phyloP scores from a whole-genome alignment of 2,797 vertebrate species.

The Falco rusticolus region DNA sequence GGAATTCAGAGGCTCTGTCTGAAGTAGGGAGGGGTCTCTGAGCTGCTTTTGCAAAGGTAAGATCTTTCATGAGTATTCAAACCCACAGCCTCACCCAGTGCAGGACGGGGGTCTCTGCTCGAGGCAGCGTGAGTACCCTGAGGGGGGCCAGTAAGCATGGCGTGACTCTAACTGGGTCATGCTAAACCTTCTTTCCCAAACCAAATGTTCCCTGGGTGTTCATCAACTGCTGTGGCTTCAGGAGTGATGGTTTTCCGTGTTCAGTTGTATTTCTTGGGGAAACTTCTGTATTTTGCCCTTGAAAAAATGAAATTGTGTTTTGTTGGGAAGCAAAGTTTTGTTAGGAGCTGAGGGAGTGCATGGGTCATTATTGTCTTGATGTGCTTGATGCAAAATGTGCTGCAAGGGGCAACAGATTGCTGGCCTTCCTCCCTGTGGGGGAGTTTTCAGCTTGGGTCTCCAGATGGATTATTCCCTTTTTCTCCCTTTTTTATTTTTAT shows the following conservation, averaged over 20 bases:
- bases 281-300: neutral
- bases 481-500: neutral
- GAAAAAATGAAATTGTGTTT: neutral
- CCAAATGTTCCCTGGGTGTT: accelerated
- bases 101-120: too few species aligned
- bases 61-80: accelerated
- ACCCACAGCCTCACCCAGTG: accelerated
- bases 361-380: accelerated
- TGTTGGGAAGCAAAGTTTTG: neutral
- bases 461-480: neutral
- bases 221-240: neutral
- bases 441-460: neutral
- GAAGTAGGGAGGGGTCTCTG: neutral
- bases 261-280: neutral
- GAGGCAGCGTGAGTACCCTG: accelerated
- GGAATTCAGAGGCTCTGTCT: accelerated
- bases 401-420: too few species aligned
- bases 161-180: too few species aligned
- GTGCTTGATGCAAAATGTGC: too few species aligned
- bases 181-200: neutral
- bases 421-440: neutral
- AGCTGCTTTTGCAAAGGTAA: neutral
- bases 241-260: neutral
- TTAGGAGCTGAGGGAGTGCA: neutral
- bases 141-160: accelerated